phyloP scores from a whole-genome alignment of 1,140 invertebrate genomes.

The Drosophila setifemur region DNA sequence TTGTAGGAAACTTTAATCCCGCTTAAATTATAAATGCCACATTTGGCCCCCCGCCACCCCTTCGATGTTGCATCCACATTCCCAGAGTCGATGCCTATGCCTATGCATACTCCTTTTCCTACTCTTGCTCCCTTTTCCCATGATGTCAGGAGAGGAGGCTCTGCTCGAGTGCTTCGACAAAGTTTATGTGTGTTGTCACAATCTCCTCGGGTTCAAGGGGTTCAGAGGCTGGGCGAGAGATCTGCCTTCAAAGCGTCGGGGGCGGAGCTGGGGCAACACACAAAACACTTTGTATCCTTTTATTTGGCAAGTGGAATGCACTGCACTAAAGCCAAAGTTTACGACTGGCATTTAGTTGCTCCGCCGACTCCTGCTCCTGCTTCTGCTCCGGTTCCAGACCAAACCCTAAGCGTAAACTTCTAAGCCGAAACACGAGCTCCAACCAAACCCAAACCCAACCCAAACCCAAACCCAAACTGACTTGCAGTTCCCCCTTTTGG shows the following conservation, averaged over 20 bases:
- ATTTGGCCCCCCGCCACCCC: conserved; percentile 60
- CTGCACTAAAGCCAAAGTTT: conserved; percentile 69
- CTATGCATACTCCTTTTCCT: conserved; percentile 3
- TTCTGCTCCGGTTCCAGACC: too few species aligned
- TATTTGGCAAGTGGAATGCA: conserved; percentile 65
- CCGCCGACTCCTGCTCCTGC: background rate
- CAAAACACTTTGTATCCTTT: conserved; percentile 79
- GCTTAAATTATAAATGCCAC: conserved; percentile 80
- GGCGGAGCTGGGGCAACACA: conserved; percentile 7
- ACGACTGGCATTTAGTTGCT: conserved; percentile 51
- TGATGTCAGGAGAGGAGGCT: conserved; percentile 1
- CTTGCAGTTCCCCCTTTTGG: conserved; percentile 15
- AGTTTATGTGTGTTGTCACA: conserved; percentile 74
- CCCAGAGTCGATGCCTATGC: conserved; percentile 5
- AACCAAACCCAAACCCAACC: background rate
- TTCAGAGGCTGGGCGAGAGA: too few species aligned
- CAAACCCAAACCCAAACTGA: conserved; percentile 6
- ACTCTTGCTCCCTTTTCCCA: too few species aligned
- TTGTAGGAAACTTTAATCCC: conserved; percentile 77
- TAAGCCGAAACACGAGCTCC: conserved; percentile 36
- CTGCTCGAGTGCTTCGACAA: conserved; percentile 54
- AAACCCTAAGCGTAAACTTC: conserved; percentile 43
- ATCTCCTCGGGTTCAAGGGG: conserved; percentile 5
- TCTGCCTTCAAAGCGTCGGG: too few species aligned
- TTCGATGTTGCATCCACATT: conserved; percentile 9